Conservation (phyloP, 2,888 invertebrate genomes). For the Calameuta pallipes region DNA sequence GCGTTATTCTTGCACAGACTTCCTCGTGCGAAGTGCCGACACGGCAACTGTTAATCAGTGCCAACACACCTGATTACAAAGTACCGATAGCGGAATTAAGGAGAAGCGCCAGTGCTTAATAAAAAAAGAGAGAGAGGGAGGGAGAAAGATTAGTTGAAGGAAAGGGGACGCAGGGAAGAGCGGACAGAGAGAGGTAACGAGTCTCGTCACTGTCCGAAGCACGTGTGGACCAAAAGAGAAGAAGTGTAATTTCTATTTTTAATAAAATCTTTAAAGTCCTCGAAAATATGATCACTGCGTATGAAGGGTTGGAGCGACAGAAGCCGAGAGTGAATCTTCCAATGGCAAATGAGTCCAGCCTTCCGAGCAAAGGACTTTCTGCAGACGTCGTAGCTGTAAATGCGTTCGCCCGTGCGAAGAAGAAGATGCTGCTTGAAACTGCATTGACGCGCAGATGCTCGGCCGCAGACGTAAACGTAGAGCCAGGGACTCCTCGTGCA, state of each 20-base stretch:
- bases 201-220: too few species aligned
- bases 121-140: too few species aligned
- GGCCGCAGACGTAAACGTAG: slow-evolving; percentile 35
- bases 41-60: too few species aligned
- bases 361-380: slow-evolving; percentile 35
- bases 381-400: slow-evolving; percentile 10
- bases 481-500: slow-evolving; percentile 35
- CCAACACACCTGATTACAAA: too few species aligned
- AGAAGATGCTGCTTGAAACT: slow-evolving; percentile 37
- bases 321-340: slow-evolving; percentile 42
- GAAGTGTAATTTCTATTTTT: slow-evolving; percentile 30
- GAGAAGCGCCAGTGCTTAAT: too few species aligned
- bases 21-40: too few species aligned
- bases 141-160: too few species aligned
- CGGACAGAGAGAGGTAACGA: too few species aligned
- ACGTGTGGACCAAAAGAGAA: too few species aligned
- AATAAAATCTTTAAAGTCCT: slow-evolving; percentile 39
- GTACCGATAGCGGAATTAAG: too few species aligned
- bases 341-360: slow-evolving; percentile 42
- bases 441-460: slow-evolving; percentile 38
- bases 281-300: slow-evolving; percentile 40
- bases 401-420: slow-evolving; percentile 34
- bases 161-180: too few species aligned
- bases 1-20: too few species aligned
- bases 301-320: slow-evolving; percentile 38